These are phyloP conservation scores for Potamarius usumacintae DNA, from an alignment of 2,113 vertebrate species.

Conservation along the genomic window DNA sequence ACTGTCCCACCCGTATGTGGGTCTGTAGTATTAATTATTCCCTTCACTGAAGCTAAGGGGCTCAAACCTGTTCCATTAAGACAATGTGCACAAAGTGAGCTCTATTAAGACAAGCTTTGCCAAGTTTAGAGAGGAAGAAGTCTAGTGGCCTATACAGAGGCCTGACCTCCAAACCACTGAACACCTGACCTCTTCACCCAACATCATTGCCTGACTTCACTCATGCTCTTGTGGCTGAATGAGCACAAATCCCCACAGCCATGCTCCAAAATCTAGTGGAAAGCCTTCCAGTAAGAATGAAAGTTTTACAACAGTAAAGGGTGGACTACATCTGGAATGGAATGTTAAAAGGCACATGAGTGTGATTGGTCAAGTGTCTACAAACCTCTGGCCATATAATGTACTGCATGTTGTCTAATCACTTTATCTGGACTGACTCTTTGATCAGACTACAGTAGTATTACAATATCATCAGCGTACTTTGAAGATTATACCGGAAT, in stretches of 20 bases:
- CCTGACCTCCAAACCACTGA: neutral
- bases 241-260: too few relatives aligned
- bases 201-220: too few relatives aligned
- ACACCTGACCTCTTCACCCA: too few relatives aligned
- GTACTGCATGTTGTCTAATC: too few relatives aligned
- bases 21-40: neutral
- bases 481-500: neutral
- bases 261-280: neutral
- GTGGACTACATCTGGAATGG: neutral
- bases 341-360: neutral
- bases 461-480: neutral
- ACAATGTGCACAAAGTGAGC: neutral
- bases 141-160: neutral
- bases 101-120: neutral
- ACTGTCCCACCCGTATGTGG: neutral
- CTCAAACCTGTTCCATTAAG: neutral
- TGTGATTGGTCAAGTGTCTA: neutral
- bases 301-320: neutral
- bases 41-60: neutral
- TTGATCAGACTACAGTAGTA: neutral
- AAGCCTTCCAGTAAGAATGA: neutral
- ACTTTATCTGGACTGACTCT: neutral
- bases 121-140: neutral
- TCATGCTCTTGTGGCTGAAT: too few relatives aligned
- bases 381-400: neutral